Evolutionary conservation across 1,140 invertebrate species (phyloP).

Genomic region (Calycopis cecrops): DNA sequence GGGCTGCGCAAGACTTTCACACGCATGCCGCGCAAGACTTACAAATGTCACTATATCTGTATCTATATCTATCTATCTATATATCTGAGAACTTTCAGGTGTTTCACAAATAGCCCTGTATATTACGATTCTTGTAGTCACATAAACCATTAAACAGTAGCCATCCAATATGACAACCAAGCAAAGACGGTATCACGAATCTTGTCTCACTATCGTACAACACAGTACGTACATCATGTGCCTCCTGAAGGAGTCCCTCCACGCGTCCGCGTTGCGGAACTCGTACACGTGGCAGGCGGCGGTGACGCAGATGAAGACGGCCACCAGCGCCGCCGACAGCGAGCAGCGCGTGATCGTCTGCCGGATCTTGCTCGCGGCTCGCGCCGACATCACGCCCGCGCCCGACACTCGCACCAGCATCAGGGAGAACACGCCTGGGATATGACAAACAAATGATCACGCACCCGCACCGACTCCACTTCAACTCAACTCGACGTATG

Average conservation of each 20-base stretch:
- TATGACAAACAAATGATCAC: not conserved
- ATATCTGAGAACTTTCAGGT: no score
- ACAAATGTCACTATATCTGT: no score
- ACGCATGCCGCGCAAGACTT: no score
- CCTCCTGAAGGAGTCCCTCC: constrained; percentile 84
- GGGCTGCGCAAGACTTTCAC: no score
- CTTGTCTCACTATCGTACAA: constrained; percentile 75
- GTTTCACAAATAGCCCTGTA: no score
- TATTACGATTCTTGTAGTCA: no score
- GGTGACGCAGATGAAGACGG: constrained; percentile 85
- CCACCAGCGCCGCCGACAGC: constrained; percentile 82
- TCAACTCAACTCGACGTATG: no score
- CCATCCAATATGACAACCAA: no score
- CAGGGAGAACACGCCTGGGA: constrained; percentile 82
- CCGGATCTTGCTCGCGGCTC: constrained; percentile 87
- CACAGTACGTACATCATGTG: constrained; percentile 88
- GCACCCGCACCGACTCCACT: no score
- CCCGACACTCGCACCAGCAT: constrained; percentile 86
- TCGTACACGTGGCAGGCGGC: constrained; percentile 89
- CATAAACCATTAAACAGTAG: no score
- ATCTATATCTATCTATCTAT: no score
- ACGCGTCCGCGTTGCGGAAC: constrained; percentile 82
- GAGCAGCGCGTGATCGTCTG: constrained; percentile 88
- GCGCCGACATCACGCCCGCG: constrained; percentile 86
- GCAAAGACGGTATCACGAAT: constrained; percentile 90